Percentiles rank a stretch among this genome's conserved stretches.
These are phyloP conservation scores for Dicyrtoma fusca DNA, from an alignment of 2,888 invertebrate species.

Conservation along the genomic window DNA sequence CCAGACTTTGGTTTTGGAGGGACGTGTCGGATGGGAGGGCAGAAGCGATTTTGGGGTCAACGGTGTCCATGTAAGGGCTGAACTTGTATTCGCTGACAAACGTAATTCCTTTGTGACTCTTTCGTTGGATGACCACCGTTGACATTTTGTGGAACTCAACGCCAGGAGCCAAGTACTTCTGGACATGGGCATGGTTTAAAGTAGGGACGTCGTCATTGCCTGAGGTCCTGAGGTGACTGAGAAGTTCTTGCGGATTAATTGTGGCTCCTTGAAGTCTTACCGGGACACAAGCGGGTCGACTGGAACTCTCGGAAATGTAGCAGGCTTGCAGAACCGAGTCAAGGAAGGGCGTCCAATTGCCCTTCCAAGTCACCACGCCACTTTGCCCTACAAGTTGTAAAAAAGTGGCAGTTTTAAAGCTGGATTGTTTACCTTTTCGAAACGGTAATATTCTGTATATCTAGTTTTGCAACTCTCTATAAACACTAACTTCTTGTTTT, in stretches of 20 bases:
- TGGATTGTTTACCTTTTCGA: too few relatives aligned
- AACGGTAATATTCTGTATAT: too few relatives aligned
- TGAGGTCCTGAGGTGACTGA: too few relatives aligned
- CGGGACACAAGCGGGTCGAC: constrained; percentile 25
- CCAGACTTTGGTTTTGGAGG: background rate
- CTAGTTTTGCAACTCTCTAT: too few relatives aligned
- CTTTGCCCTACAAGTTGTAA: constrained; percentile 38
- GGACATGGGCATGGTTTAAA: too few relatives aligned
- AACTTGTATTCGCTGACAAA: constrained; percentile 32
- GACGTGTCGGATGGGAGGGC: background rate
- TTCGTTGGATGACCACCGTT: constrained; percentile 73
- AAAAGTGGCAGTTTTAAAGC: too few relatives aligned
- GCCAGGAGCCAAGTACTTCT: constrained; percentile 64
- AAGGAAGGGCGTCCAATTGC: constrained; percentile 92
- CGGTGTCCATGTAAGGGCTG: constrained; percentile 33
- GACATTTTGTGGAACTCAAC: constrained; percentile 77
- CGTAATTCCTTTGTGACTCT: constrained; percentile 14
- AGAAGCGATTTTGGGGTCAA: background rate
- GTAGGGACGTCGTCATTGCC: too few relatives aligned
- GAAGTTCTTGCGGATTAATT: constrained; percentile 5
- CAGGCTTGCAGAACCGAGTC: constrained; percentile 86
- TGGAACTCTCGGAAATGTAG: background rate
- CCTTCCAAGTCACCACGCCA: constrained; percentile 71
- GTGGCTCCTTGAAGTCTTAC: constrained; percentile 14
- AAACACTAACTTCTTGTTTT: too few relatives aligned